phyloP scores from a whole-genome alignment of 2,888 invertebrate genomes.

The Empis livida region DNA sequence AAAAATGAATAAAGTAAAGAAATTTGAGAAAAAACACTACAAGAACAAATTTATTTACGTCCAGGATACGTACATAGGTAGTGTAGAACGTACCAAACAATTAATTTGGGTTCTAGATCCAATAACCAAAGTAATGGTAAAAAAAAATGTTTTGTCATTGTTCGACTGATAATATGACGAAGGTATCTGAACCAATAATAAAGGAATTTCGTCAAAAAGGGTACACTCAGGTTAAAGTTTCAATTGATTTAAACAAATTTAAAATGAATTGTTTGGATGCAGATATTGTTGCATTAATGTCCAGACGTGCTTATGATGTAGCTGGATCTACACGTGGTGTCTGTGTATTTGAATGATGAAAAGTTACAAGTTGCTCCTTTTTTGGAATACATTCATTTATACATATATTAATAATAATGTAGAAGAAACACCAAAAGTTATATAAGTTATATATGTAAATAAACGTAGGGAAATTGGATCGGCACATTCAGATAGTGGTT shows the following conservation, averaged over 20 bases:
- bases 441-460: slow-evolving; percentile 68
- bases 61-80: slow-evolving; percentile 99
- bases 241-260: slow-evolving; percentile 88
- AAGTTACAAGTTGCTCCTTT: slow-evolving; percentile 76
- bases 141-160: slow-evolving; percentile 85
- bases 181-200: slow-evolving; percentile 76
- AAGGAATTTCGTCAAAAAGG: slow-evolving; percentile 59
- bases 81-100: slow-evolving; percentile 67
- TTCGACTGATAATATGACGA: slow-evolving; percentile 93
- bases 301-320: slow-evolving; percentile 87
- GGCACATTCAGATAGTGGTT: slow-evolving; percentile 71
- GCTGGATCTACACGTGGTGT: slow-evolving; percentile 86
- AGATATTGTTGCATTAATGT: slow-evolving; percentile 86
- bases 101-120: slow-evolving; percentile 88
- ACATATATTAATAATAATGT: slow-evolving; percentile 68
- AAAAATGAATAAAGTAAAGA: slow-evolving; percentile 65
- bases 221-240: slow-evolving; percentile 86
- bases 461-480: slow-evolving; percentile 95
- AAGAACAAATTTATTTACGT: slow-evolving; percentile 93
- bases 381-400: slow-evolving; percentile 92
- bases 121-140: slow-evolving; percentile 57
- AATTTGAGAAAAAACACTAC: slow-evolving; percentile 96
- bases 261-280: slow-evolving; percentile 88
- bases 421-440: slow-evolving; percentile 72
- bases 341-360: slow-evolving; percentile 84